Evolutionary conservation across 2,888 invertebrate species (phyloP), one percentile per base, ranked within the genome.

Genomic region (Linnaemya vulpina): DNA sequence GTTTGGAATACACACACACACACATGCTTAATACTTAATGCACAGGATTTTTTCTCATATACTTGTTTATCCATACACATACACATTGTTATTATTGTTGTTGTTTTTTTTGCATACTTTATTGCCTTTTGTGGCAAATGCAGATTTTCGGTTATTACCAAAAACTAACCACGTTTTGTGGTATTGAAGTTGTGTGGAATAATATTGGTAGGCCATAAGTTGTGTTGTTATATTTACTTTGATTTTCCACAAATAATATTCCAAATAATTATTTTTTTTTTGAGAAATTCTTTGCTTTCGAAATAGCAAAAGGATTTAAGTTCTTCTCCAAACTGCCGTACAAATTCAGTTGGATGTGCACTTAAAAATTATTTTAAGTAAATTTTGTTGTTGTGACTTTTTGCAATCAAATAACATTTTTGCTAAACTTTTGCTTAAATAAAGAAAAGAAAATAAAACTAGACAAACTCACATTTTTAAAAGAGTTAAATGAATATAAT

Each of bases 121-220:
- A 87, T 74, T 80, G 63, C 80, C 67, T 80, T 78, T 67, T 82
- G 86, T 90, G 89, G 90, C 89, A 90, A 90, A 90, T 90, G 90
- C 90, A 90, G 90, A 91, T 90, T 91, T 90, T 90, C 89, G 90
- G 90, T 91, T 91, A 90, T 91, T 90, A 90, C 90, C 90, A 90
- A 90, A 91, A 90, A 91, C 90, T 90, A 91, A 90, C 90, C 90
- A 90, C 90, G 89, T 91, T 90, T 90, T 91, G 90, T 90, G 90
- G 90, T 90, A 90, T 90, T 90, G 90, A 90, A 90, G 90, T 90
- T 91, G 90, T 91, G 90, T 91, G 90, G 89, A 90, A 90, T 90
- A 90, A 90, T 90, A 90, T 91, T 89, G 90, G 91, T 90, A 90
- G 90, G 90, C 90, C 90, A 88, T 89, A 91, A 90, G 90, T 87